Percentiles rank a stretch among this genome's conserved stretches.
phyloP scores from a whole-genome alignment of 2,797 vertebrate species.

The Sebastes hubbsi region DNA sequence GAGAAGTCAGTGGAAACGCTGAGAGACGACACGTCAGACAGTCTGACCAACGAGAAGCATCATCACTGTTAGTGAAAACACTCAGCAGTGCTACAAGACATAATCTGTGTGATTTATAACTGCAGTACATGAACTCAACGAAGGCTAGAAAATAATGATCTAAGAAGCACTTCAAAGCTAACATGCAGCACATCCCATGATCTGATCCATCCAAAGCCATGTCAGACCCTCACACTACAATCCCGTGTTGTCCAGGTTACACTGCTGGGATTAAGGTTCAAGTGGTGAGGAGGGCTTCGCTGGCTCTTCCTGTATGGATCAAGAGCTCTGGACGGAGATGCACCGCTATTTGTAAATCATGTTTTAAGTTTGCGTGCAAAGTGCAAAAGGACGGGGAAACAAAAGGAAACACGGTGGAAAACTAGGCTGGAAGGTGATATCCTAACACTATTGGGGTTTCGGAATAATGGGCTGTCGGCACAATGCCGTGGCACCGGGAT shows the following conservation, averaged over 20 bases:
- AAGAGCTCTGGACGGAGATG: background rate
- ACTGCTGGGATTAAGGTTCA: conserved; percentile 44
- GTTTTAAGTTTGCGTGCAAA: background rate
- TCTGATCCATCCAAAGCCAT: conserved; percentile 35
- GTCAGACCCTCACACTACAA: conserved; percentile 27
- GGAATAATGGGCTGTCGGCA: no score
- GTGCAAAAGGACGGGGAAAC: no score
- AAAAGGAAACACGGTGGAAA: no score
- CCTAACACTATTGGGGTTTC: no score
- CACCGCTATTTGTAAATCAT: background rate
- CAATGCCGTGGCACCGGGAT: no score
- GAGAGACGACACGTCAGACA: background rate
- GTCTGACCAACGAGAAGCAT: background rate
- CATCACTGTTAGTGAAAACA: background rate
- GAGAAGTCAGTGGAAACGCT: conserved; percentile 31
- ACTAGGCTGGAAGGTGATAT: no score
- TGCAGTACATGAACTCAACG: background rate
- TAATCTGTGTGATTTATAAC: background rate
- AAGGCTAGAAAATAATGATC: conserved; percentile 2
- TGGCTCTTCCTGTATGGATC: conserved; percentile 20
- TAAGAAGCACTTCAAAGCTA: conserved; percentile 44
- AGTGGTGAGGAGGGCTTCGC: background rate
- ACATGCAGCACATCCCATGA: conserved; percentile 33
- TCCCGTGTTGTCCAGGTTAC: conserved; percentile 60
- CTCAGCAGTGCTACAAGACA: background rate